phyloP scores from a whole-genome alignment of 2,113 vertebrate genomes.

The Chaenogobius annularis region DNA sequence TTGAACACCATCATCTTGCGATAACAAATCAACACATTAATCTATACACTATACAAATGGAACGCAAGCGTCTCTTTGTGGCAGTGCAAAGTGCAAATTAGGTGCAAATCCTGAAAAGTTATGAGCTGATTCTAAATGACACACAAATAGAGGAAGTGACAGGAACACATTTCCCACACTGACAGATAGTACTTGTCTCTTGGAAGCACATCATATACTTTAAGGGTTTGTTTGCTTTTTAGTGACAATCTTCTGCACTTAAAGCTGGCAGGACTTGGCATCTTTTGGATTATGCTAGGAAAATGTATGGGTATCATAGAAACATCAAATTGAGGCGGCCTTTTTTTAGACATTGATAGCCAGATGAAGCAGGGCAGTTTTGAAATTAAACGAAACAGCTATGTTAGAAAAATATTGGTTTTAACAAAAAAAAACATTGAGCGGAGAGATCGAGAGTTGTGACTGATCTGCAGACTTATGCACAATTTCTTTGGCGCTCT shows the following conservation, averaged over 20 bases:
- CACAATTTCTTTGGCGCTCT: conserved; percentile 34
- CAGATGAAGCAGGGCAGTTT: background rate
- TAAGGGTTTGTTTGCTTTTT: background rate
- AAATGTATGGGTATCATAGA: background rate
- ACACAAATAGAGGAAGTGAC: background rate
- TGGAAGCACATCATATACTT: background rate
- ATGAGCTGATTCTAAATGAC: background rate
- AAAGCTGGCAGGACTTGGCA: background rate
- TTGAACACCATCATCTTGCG: too few species aligned
- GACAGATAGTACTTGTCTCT: background rate
- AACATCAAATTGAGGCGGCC: background rate
- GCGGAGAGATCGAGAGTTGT: background rate
- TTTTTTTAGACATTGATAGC: background rate
- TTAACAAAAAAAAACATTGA: conserved; percentile 9
- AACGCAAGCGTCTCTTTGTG: background rate
- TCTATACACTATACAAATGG: background rate
- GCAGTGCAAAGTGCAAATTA: background rate
- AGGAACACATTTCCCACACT: background rate
- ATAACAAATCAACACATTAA: background rate
- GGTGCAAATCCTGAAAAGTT: background rate
- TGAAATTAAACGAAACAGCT: background rate
- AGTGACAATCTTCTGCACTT: background rate
- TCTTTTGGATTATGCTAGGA: background rate
- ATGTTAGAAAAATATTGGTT: conserved; percentile 24
- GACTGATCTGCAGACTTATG: conserved; percentile 54